A percentile compares a stretch with the other conserved stretches of the same genome.
These are phyloP conservation scores for Suillia variegata DNA, from an alignment of 2,888 invertebrate genomes.

Conservation along the genomic window DNA sequence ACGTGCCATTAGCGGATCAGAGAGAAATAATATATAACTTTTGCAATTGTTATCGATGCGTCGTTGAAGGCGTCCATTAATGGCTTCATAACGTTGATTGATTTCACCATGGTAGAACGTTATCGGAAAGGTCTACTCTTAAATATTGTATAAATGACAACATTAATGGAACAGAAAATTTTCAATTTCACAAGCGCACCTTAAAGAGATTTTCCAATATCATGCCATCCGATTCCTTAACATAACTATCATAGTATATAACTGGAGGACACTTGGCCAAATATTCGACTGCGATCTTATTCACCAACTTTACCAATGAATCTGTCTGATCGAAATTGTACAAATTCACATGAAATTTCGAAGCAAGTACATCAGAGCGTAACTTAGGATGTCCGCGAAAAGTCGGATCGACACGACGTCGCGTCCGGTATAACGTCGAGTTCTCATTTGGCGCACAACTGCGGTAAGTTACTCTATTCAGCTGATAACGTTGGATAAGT, in stretches of 20 bases:
- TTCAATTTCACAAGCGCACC: conserved; percentile 35
- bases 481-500: conserved; percentile 7
- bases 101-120: conserved; percentile 70
- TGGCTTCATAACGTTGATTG: conserved; percentile 62
- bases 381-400: conserved; percentile 68
- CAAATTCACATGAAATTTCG: conserved; percentile 61
- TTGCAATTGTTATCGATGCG: conserved; percentile 64
- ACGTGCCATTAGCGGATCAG: conserved; percentile 67
- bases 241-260: conserved; percentile 70
- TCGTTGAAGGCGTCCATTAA: conserved; percentile 52
- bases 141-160: neutral
- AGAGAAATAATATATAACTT: conserved; percentile 72
- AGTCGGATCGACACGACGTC: conserved; percentile 63
- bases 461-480: conserved; percentile 29
- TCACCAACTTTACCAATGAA: conserved; percentile 68
- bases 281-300: conserved; percentile 67
- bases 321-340: conserved; percentile 63
- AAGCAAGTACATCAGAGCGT: conserved; percentile 65
- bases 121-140: conserved; percentile 60
- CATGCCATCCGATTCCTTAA: conserved; percentile 65
- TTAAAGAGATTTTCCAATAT: conserved; percentile 67
- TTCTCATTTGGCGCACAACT: neutral
- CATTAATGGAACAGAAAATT: neutral
- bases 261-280: conserved; percentile 70
- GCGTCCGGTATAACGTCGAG: conserved; percentile 4